A percentile compares a stretch with the other conserved stretches of the same genome.
Evolutionary conservation across 2,888 invertebrate species (phyloP).

Genomic region (Volucella inflata): DNA sequence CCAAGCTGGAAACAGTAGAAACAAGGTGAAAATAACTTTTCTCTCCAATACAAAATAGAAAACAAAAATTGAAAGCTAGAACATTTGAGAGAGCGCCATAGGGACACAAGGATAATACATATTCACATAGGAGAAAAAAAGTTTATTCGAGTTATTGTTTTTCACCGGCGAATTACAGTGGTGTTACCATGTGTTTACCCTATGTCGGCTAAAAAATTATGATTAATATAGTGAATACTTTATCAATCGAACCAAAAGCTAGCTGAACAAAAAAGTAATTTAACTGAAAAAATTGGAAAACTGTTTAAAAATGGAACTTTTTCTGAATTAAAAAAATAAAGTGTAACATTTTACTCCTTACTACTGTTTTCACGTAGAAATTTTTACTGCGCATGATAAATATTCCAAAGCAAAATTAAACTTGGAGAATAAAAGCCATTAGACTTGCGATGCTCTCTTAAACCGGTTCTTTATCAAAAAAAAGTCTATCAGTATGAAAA

Average conservation of each 20-base stretch:
- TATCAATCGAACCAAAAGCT: too few species aligned
- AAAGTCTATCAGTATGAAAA: background rate
- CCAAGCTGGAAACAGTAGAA: slow-evolving; percentile 55
- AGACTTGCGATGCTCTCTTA: slow-evolving; percentile 2
- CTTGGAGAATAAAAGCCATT: slow-evolving; percentile 3
- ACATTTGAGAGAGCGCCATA: background rate
- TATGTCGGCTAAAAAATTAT: too few species aligned
- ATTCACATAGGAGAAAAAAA: background rate
- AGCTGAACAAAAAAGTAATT: too few species aligned
- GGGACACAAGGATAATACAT: background rate
- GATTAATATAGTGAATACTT: too few species aligned
- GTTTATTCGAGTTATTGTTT: background rate
- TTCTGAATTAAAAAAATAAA: too few species aligned
- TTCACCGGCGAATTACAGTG: slow-evolving; percentile 16
- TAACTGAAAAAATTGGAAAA: too few species aligned
- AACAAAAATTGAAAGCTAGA: slow-evolving; percentile 44
- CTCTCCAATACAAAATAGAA: slow-evolving; percentile 22
- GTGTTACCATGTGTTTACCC: background rate
- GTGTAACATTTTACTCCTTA: too few species aligned
- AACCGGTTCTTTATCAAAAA: slow-evolving; percentile 10
- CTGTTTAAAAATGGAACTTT: too few species aligned
- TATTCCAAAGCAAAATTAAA: background rate
- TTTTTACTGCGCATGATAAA: slow-evolving; percentile 18
- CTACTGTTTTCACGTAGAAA: background rate
- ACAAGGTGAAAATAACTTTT: slow-evolving; percentile 40